A percentile compares a stretch with the other conserved stretches of the same genome.
phyloP scores from a whole-genome alignment of 2,113 vertebrate genomes.

The Laterallus jamaicensis region DNA sequence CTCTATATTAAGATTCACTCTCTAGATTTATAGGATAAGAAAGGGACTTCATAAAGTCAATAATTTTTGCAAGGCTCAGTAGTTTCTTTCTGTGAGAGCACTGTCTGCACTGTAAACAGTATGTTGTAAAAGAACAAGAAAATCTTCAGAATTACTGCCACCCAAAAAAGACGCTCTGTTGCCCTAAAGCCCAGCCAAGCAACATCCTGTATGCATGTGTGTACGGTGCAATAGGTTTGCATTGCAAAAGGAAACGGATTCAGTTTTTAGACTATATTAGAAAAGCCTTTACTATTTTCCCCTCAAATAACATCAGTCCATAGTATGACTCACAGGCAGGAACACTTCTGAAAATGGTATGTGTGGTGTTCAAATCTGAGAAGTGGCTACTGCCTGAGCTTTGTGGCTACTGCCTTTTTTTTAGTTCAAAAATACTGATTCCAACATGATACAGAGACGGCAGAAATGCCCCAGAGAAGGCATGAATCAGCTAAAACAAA shows the following conservation, averaged over 20 bases:
- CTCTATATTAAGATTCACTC: background rate
- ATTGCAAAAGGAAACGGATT: background rate
- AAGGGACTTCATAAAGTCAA: background rate
- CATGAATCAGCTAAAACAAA: conserved; percentile 1
- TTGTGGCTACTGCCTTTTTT: background rate
- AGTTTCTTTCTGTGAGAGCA: background rate
- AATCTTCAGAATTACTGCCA: background rate
- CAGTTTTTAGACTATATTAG: background rate
- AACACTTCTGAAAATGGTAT: background rate
- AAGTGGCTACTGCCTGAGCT: background rate
- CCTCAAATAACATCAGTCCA: background rate
- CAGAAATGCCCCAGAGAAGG: background rate
- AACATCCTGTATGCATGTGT: background rate
- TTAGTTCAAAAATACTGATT: background rate
- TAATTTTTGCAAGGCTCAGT: background rate
- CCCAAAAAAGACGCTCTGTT: background rate
- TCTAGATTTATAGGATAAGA: background rate
- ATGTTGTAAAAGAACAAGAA: background rate
- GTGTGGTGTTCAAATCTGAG: background rate
- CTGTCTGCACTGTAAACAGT: background rate
- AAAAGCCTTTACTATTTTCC: background rate
- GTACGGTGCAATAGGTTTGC: background rate
- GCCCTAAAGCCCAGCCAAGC: background rate
- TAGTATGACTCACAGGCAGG: background rate
- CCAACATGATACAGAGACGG: background rate